phyloP scores from a whole-genome alignment of 2,888 invertebrate genomes.

The Steinernema carpocapsae region DNA sequence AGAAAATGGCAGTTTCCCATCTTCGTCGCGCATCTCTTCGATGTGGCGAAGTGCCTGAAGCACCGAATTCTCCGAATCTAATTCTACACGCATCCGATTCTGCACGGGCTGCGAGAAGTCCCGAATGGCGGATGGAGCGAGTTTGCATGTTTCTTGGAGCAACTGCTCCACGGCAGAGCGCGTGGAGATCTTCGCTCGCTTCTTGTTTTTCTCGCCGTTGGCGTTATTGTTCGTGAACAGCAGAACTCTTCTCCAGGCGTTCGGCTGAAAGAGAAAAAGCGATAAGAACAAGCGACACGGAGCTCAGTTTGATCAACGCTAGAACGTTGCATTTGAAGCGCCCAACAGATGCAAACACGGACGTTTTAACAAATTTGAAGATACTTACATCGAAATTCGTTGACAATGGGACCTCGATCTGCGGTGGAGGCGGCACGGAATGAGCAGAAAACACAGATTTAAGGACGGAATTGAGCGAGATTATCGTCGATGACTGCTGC shows the following conservation, averaged over 20 bases:
- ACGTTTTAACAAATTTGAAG: no score
- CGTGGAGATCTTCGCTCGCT: not conserved
- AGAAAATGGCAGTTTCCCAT: not conserved
- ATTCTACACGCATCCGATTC: not conserved
- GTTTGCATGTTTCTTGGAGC: not conserved
- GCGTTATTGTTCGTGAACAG: conserved; percentile 7
- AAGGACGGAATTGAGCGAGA: not conserved
- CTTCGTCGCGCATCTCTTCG: not conserved
- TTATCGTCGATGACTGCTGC: not conserved
- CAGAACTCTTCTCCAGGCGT: not conserved
- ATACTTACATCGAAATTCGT: no score
- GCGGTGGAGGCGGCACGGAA: not conserved
- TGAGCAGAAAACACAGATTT: no score
- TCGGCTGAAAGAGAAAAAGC: not conserved
- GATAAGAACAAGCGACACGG: not conserved
- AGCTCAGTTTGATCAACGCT: no score
- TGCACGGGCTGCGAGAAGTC: not conserved
- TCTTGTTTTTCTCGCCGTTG: not conserved
- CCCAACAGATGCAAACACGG: no score
- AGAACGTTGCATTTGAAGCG: no score
- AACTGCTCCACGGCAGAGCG: not conserved
- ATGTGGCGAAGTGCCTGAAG: not conserved
- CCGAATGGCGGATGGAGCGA: not conserved
- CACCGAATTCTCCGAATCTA: not conserved
- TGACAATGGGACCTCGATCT: not conserved